Evolutionary conservation across 1,140 invertebrate species (phyloP), one percentile per base, ranked within the genome.

Genomic region (Ceratosolen fusciceps): DNA sequence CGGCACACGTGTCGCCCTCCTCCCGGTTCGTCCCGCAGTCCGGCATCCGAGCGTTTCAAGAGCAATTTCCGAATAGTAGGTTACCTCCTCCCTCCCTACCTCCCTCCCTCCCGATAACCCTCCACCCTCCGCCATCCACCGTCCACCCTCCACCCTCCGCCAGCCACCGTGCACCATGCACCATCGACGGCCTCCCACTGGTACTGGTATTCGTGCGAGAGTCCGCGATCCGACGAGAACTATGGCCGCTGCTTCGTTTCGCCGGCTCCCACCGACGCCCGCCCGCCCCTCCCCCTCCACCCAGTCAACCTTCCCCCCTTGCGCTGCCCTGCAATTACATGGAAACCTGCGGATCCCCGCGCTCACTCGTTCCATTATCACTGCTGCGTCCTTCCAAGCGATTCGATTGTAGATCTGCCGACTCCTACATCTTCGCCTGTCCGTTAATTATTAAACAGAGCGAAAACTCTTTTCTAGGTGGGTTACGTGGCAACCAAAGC

Each of bases 21-120:
- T 47, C 31, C 31, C 9, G 68, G 56, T n/a, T 14, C 31, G 58
- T 72, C 49, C 43, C 49, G 31, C 47, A 34, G 29, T 54, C 65
- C 31, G 7, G 29, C 7, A 58, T 24, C n/a, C 34, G 73, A 29
- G 26, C 73, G 58, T 56, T 70, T 58, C 62, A 43, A 71, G 65
- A 77, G 76, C 67, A 71, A 58, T 77, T 77, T 71, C 34, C 67
- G 14, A 71, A 72, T 71, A 77, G 75, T 77, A 77, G 74, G 74
- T 77, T 77, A 77, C 10, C 62, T 1, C 67, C 24, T 39, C 43
- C 8, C 24, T n/a, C 49, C n/a, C n/a, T n/a, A n/a, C n/a, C n/a
- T n/a, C n/a, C n/a, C n/a, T n/a, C n/a, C n/a, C n/a, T 49, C 39
- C 65, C n/a, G 43, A 67, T 12, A 0, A 7, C 65, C 65, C 29